Evolutionary conservation across 2,113 vertebrate species (phyloP).

Genomic region (Edolisoma coerulescens): DNA sequence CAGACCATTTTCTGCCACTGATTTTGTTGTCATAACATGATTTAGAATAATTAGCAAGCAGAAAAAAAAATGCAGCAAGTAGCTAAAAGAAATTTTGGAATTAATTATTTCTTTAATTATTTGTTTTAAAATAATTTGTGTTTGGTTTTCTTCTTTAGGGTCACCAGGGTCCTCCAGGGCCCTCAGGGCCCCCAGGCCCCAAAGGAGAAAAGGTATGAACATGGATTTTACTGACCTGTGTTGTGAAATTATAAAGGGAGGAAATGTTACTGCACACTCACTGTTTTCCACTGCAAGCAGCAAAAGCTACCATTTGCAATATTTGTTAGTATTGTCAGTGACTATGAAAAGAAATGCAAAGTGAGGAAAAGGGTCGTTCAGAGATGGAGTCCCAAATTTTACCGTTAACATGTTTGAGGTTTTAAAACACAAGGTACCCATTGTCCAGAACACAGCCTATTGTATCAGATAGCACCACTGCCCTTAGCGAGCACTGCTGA

Average conservation of each 20-base stretch:
- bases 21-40: background rate
- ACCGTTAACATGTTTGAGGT: background rate
- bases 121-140: background rate
- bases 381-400: background rate
- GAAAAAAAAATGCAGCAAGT: background rate
- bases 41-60: background rate
- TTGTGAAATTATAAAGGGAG: background rate
- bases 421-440: background rate
- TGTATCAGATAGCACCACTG: background rate
- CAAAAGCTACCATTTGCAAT: background rate
- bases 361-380: background rate
- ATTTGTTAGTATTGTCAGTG: background rate
- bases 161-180: constrained; percentile 83
- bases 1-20: background rate
- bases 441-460: background rate
- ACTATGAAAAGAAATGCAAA: background rate
- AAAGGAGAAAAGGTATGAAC: constrained; percentile 94
- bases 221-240: background rate
- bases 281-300: background rate
- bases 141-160: constrained; percentile 75
- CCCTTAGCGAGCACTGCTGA: background rate
- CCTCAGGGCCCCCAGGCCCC: constrained; percentile 82
- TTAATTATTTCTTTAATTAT: background rate
- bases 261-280: background rate
- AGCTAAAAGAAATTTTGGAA: background rate